Conservation (phyloP, 1,140 invertebrate species). For the Nautilus pompilius region DNA sequence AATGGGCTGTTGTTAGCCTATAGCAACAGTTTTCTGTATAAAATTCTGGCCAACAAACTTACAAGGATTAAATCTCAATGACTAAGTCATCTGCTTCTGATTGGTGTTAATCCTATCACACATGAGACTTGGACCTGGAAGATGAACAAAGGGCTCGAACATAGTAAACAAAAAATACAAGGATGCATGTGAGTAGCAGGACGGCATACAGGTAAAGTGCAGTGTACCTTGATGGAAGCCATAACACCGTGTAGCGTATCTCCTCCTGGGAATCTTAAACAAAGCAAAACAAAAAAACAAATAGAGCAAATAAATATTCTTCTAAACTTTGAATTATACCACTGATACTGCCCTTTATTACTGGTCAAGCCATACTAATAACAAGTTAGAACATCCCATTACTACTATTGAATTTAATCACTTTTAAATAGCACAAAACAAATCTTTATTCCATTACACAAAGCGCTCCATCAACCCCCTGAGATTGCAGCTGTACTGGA, state of each 20-base stretch:
- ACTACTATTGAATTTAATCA: neutral
- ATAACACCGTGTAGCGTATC: constrained; percentile 34
- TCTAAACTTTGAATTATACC: neutral
- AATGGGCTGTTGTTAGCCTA: too few relatives aligned
- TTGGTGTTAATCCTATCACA: too few relatives aligned
- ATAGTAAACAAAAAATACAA: constrained; percentile 5
- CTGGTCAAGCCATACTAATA: neutral
- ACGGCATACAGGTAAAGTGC: constrained; percentile 33
- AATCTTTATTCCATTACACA: too few relatives aligned
- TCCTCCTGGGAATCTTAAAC: constrained; percentile 31
- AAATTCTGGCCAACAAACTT: too few relatives aligned
- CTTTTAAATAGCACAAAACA: neutral
- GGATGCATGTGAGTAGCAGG: constrained; percentile 9
- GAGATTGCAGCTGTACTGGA: too few relatives aligned
- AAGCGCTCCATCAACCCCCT: too few relatives aligned
- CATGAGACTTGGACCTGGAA: too few relatives aligned
- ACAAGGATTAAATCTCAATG: too few relatives aligned
- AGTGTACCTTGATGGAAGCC: constrained; percentile 36
- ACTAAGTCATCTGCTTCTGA: too few relatives aligned
- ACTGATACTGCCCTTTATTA: neutral
- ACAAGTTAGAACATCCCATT: neutral
- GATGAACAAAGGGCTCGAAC: neutral
- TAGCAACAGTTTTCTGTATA: too few relatives aligned
- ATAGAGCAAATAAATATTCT: neutral
- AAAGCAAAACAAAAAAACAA: neutral